These are phyloP conservation scores for Apamea monoglypha DNA, from an alignment of 2,888 invertebrate species.

Conservation along the genomic window DNA sequence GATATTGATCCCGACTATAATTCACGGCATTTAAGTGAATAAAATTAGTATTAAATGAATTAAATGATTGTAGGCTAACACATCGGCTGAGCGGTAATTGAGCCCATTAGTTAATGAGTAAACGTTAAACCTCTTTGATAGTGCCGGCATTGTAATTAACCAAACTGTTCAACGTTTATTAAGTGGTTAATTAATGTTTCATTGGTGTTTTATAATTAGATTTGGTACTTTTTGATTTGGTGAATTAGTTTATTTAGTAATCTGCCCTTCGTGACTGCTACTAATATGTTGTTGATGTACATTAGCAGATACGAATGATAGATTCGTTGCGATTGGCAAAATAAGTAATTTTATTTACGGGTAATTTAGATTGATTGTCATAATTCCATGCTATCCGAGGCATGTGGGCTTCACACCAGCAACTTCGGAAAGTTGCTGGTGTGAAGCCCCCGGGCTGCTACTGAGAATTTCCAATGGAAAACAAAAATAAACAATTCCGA, in stretches of 20 bases:
- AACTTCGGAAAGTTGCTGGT: neutral
- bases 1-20: constrained; percentile 51
- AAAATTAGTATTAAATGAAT: constrained; percentile 49
- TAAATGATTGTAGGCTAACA: constrained; percentile 49
- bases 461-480: no score
- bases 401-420: neutral
- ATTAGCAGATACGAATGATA: neutral
- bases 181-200: constrained; percentile 39
- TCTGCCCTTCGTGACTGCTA: constrained; percentile 7
- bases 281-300: constrained; percentile 23
- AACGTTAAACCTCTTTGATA: constrained; percentile 63
- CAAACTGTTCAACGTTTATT: constrained; percentile 26
- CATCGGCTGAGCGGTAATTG: constrained; percentile 42
- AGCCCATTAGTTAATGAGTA: constrained; percentile 60
- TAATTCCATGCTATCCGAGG: neutral
- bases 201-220: constrained; percentile 34
- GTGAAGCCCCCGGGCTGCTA: neutral
- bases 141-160: constrained; percentile 56
- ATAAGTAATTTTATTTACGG: neutral
- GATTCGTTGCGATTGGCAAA: neutral
- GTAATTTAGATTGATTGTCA: neutral
- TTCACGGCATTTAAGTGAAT: constrained; percentile 46
- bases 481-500: neutral
- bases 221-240: constrained; percentile 14
- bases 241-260: constrained; percentile 3